Conservation (phyloP, 2,113 vertebrate genomes). For the Lethenteron camtschaticum region DNA sequence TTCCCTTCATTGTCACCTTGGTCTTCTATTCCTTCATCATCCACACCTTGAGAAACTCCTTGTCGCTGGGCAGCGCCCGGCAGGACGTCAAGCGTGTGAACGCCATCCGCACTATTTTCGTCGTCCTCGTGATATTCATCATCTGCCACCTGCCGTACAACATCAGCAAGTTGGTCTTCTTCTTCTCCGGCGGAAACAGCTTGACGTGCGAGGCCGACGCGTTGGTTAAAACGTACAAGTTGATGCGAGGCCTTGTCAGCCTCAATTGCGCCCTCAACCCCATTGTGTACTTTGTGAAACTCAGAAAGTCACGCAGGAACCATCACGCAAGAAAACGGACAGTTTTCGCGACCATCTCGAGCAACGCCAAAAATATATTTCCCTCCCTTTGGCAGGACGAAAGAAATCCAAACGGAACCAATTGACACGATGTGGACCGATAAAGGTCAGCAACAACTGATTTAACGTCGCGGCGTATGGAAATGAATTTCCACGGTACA, state of each 20-base stretch:
- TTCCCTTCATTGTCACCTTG: constrained; percentile 56
- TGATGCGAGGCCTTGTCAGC: constrained; percentile 63
- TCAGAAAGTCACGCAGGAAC: no score
- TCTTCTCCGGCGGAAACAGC: no score
- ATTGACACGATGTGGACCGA: no score
- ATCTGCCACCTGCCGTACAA: constrained; percentile 87
- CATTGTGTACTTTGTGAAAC: constrained; percentile 54
- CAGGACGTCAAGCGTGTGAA: constrained; percentile 47
- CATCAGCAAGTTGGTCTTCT: constrained; percentile 21
- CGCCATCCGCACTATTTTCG: constrained; percentile 71
- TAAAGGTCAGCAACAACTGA: no score
- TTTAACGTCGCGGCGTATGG: no score
- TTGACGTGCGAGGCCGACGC: no score
- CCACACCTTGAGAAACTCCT: constrained; percentile 32
- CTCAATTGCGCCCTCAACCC: constrained; percentile 85
- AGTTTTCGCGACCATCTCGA: no score
- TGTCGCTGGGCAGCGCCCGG: constrained; percentile 17
- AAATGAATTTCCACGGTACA: no score
- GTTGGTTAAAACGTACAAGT: constrained; percentile 46
- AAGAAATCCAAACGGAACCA: no score
- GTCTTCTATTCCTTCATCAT: constrained; percentile 65
- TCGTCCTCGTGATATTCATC: constrained; percentile 52
- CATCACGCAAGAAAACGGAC: no score
- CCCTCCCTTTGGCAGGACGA: no score
- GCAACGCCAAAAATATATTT: no score